A percentile compares a stretch with the other conserved stretches of the same genome.
Evolutionary conservation across 2,888 invertebrate species (phyloP).

Genomic region (Anorthoa munda): DNA sequence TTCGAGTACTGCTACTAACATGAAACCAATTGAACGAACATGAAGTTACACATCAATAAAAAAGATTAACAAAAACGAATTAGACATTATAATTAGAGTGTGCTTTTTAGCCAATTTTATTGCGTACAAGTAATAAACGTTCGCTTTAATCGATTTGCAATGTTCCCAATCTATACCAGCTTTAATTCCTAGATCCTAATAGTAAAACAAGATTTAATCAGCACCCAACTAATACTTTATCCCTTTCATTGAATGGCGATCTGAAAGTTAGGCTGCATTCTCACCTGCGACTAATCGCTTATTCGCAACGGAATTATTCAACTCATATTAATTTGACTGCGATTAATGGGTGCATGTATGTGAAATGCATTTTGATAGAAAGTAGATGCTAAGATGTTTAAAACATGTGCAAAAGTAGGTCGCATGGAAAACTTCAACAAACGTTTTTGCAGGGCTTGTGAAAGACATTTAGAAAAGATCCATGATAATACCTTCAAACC

Average conservation of each 20-base stretch:
- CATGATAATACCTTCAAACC: neutral
- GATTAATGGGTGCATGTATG: constrained; percentile 6
- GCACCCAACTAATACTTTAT: constrained; percentile 60
- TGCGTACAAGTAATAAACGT: constrained; percentile 31
- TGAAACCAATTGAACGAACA: constrained; percentile 22
- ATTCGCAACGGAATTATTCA: constrained; percentile 1
- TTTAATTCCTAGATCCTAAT: constrained; percentile 51
- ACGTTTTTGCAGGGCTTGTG: neutral
- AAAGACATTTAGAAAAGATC: neutral
- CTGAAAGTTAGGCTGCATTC: constrained; percentile 42
- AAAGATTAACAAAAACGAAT: constrained; percentile 16
- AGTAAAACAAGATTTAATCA: constrained; percentile 61
- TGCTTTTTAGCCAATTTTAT: constrained; percentile 27
- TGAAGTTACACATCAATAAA: constrained; percentile 7
- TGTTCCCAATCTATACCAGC: neutral
- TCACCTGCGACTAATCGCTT: constrained; percentile 27
- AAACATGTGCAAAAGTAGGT: constrained; percentile 11
- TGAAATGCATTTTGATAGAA: constrained; percentile 33
- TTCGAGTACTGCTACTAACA: neutral
- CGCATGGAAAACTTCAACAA: constrained; percentile 19
- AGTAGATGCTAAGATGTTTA: constrained; percentile 22
- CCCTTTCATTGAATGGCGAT: constrained; percentile 59
- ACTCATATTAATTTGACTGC: constrained; percentile 3
- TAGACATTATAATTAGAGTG: constrained; percentile 40
- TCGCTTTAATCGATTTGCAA: constrained; percentile 26